Conservation (phyloP, 64 coral and sea anemone genomes). For the Montipora cactus region DNA sequence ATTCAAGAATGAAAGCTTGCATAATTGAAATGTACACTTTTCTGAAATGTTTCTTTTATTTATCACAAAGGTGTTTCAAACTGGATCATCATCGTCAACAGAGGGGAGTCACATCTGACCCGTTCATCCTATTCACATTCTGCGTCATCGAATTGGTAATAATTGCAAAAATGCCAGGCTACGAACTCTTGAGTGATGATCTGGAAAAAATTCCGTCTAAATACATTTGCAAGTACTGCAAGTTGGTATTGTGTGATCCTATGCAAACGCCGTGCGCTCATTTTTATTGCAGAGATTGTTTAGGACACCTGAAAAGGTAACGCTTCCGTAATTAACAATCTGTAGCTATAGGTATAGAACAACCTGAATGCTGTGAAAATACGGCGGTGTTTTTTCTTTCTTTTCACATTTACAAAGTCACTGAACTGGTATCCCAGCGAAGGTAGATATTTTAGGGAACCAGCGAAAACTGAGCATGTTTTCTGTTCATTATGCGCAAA, state of each 20-base stretch:
- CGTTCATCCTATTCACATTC: not conserved
- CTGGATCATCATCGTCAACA: not conserved
- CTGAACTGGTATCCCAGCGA: too few species aligned
- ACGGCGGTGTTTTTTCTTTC: too few species aligned
- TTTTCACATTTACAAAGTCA: too few species aligned
- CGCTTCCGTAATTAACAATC: not conserved
- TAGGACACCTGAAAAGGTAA: constrained; percentile 39
- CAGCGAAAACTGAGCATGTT: too few species aligned
- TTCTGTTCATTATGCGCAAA: too few species aligned
- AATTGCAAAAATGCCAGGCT: constrained; percentile 10
- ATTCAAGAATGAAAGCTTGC: too few species aligned
- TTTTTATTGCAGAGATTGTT: constrained; percentile 35
- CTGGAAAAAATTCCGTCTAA: not conserved
- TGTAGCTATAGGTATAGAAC: too few species aligned
- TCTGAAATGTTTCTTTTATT: not conserved
- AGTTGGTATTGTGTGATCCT: constrained; percentile 4
- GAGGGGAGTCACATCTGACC: not conserved
- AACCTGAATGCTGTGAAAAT: too few species aligned
- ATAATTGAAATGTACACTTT: too few species aligned
- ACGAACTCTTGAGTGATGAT: not conserved
- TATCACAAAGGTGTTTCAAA: not conserved
- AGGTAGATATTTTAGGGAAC: too few species aligned
- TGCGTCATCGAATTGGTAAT: not conserved
- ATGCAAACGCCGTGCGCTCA: constrained; percentile 43
- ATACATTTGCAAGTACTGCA: constrained; percentile 9